Evolutionary conservation across 2,797 vertebrate genomes (phyloP), one percentile per base, ranked within the genome.

Genomic region (Syngnathus acus): DNA sequence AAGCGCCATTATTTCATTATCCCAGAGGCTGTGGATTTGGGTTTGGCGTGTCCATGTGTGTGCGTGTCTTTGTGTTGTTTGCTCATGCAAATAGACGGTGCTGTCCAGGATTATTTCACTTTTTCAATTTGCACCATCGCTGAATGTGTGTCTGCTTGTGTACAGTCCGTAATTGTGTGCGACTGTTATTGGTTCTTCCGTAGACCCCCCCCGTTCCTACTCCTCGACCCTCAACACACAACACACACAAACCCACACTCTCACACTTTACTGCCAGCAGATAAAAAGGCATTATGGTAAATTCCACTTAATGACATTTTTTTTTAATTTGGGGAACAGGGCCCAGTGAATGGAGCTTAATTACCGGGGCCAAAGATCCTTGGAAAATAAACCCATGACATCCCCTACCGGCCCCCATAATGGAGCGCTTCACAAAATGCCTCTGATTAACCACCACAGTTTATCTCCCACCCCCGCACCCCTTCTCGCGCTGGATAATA

Each of bases 231-330:
- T 69, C 60, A 1, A 10, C 88, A 90, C 91, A 90, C 90, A 90
- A 58, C 88, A 90, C 91, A 90, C 90, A 90, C 88, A 90, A 91
- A 89, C 90, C 90, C 87, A 87, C 88, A 91, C 86, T 88, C 92
- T 90, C 87, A 84, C 81, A 87, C 77, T 91, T 90, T 94, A 95
- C 88, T 92, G 94, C 94, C 93, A 90, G 92, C 94, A 97, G 96
- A 98, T 98, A 99, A 97, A 98, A 97, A 94, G 93, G 95, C 94
- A 98, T 97, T 97, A 96, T 96, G 94, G 93, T 95, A 95, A 97
- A 96, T 95, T 97, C 94, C 92, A 96, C 95, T 99, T 96, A 95
- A 98, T 97, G 95, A 97, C 94, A 95, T 92, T 94, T 95, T 96
- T 32, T 62, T 97, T 96, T 97, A 95, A 96, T 97, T 98, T 97